Conservation (phyloP, 2,888 invertebrate genomes). For the Hemistola chrysoprasaria region DNA sequence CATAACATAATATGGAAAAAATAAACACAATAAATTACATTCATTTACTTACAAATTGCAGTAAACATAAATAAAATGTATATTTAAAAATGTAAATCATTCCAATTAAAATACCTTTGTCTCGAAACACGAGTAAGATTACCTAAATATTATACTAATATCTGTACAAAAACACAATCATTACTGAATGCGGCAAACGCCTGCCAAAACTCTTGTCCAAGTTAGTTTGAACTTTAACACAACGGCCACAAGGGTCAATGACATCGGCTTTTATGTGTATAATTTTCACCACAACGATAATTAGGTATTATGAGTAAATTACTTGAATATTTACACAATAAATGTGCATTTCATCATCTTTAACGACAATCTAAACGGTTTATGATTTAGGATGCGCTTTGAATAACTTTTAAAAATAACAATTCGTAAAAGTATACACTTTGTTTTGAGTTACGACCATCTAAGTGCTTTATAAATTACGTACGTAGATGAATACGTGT, state of each 20-base stretch:
- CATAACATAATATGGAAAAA: constrained; percentile 13
- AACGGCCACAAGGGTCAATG: constrained; percentile 38
- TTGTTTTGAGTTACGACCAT: too few species aligned
- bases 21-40: too few species aligned
- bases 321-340: constrained; percentile 4
- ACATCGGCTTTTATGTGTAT: constrained; percentile 26
- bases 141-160: constrained; percentile 17
- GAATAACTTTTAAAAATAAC: too few species aligned
- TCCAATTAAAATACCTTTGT: constrained; percentile 6
- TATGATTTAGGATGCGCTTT: constrained; percentile 5
- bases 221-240: constrained; percentile 38
- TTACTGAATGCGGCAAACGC: constrained; percentile 12
- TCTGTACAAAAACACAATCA: constrained; percentile 26
- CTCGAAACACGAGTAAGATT: constrained; percentile 22
- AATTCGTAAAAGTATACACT: too few species aligned
- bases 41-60: too few species aligned
- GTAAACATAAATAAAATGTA: too few species aligned
- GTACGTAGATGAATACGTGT: too few species aligned
- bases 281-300: constrained; percentile 4
- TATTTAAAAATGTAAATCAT: not conserved
- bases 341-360: constrained; percentile 8
- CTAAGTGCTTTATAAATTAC: too few species aligned
- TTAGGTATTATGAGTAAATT: constrained; percentile 13
- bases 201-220: constrained; percentile 41
- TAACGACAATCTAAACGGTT: constrained; percentile 14